Conservation (phyloP, 2,888 invertebrate species). For the Oithona nana region DNA sequence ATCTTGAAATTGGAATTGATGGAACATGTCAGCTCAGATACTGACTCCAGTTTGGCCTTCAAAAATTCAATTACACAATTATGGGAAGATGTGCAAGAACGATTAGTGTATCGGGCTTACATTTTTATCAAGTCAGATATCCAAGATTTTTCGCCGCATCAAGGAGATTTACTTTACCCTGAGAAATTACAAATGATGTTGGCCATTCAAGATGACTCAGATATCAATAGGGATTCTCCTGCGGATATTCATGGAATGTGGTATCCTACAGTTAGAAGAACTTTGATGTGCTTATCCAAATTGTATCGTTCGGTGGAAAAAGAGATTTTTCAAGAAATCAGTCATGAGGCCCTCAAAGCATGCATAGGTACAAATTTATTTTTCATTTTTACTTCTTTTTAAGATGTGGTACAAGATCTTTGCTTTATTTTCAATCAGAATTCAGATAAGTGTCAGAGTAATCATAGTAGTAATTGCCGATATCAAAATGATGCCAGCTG, state of each 20-base stretch:
- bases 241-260: constrained; percentile 98
- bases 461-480: too few species aligned
- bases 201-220: constrained; percentile 29
- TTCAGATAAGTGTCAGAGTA: too few species aligned
- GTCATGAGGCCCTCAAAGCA: constrained; percentile 64
- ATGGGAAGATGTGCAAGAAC: constrained; percentile 82
- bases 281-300: constrained; percentile 80
- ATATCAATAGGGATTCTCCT: constrained; percentile 44
- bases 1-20: constrained; percentile 50
- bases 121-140: constrained; percentile 84
- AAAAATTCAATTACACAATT: constrained; percentile 57
- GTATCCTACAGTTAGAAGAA: constrained; percentile 92
- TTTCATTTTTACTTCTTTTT: too few species aligned
- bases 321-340: constrained; percentile 85
- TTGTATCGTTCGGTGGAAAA: constrained; percentile 79
- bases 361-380: too few species aligned
- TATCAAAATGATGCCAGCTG: too few species aligned
- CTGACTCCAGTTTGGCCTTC: constrained; percentile 38
- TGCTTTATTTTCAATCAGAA: too few species aligned
- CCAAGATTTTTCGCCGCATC: constrained; percentile 51
- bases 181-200: constrained; percentile 97
- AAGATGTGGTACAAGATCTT: too few species aligned
- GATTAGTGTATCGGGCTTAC: constrained; percentile 84
- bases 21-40: constrained; percentile 4
- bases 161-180: constrained; percentile 92